Conservation (phyloP, 2,113 vertebrate species). For the Marmota flaviventris region DNA sequence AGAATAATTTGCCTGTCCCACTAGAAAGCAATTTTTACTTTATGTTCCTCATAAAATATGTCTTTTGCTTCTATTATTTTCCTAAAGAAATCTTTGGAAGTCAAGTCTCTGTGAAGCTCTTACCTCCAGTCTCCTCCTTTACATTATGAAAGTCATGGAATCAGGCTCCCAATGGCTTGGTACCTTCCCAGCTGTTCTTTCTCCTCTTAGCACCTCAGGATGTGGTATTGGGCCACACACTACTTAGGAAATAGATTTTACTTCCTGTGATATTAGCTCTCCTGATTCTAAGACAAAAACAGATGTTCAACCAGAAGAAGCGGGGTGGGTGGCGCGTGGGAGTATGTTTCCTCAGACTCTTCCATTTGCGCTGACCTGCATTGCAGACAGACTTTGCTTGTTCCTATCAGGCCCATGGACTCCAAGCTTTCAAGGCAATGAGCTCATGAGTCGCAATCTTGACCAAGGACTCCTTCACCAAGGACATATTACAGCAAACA, state of each 20-base stretch:
- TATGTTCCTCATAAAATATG: neutral
- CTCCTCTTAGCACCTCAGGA: conserved; percentile 61
- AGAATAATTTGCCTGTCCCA: neutral
- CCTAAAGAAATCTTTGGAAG: neutral
- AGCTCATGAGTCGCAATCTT: conserved; percentile 36
- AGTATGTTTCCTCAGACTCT: conserved; percentile 12
- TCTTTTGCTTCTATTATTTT: neutral
- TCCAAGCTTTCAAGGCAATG: conserved; percentile 19
- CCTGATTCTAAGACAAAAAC: conserved; percentile 68
- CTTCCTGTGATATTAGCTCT: conserved; percentile 67
- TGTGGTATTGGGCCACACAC: conserved; percentile 70
- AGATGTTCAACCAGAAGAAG: conserved; percentile 67
- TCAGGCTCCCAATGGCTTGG: neutral
- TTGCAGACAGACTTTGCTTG: neutral
- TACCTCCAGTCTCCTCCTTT: neutral
- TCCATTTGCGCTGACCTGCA: conserved; percentile 43
- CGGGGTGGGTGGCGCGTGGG: neutral
- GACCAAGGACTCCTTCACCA: neutral
- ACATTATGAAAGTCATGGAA: conserved; percentile 23
- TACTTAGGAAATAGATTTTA: conserved; percentile 72
- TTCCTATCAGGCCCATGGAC: neutral
- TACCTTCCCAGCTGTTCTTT: conserved; percentile 70
- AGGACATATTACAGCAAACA: conserved; percentile 5
- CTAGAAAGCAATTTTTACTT: conserved; percentile 32
- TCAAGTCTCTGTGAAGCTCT: neutral